Conservation (phyloP, 2,113 vertebrate genomes). For the Peromyscus californicus region DNA sequence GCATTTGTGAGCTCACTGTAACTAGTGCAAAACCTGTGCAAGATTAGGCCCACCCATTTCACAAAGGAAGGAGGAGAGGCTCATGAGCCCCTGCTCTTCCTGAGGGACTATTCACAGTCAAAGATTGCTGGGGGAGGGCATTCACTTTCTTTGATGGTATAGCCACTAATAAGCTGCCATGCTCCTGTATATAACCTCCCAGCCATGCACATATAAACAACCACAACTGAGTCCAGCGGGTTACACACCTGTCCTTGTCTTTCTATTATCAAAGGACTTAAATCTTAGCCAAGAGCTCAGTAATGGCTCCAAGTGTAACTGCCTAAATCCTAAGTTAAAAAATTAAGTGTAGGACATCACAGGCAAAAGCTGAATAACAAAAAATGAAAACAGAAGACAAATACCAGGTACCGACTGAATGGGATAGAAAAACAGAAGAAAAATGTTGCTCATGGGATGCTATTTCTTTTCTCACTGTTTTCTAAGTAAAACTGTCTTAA, state of each 20-base stretch:
- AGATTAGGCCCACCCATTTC: not conserved
- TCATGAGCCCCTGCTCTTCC: not conserved
- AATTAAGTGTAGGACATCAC: slow-evolving; percentile 32
- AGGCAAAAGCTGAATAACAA: not conserved
- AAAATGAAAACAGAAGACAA: not conserved
- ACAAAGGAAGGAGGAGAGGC: not conserved
- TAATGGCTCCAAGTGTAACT: not conserved
- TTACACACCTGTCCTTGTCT: not conserved
- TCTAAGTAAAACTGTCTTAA: slow-evolving; percentile 30
- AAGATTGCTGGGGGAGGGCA: not conserved
- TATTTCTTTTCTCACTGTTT: slow-evolving; percentile 5
- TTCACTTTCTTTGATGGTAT: not conserved
- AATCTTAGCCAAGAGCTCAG: not conserved
- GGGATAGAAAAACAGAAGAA: slow-evolving; percentile 25
- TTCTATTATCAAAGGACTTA: not conserved
- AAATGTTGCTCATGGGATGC: not conserved
- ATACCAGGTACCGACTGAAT: not conserved
- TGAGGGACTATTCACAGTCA: not conserved
- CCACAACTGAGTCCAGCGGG: not conserved
- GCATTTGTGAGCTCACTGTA: no score
- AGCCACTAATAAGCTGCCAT: not conserved
- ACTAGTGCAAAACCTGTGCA: not conserved
- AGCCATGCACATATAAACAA: not conserved
- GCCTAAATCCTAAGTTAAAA: slow-evolving; percentile 49
- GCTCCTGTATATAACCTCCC: not conserved